These are phyloP conservation scores for Elephantulus edwardii DNA, from an alignment of 2,113 vertebrate species.

Conservation along the genomic window DNA sequence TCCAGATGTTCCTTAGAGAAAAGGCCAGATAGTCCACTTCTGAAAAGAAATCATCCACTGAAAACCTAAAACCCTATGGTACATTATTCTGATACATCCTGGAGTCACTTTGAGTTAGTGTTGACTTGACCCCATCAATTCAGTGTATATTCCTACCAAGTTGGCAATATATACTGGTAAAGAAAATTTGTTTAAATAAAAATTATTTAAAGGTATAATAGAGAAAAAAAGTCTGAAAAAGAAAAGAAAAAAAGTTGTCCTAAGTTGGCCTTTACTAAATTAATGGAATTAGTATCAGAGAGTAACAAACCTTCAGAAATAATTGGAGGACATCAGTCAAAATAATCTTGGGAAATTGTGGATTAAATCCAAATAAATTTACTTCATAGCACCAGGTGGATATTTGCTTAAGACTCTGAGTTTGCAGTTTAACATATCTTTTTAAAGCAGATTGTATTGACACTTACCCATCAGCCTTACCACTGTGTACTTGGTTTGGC, in stretches of 20 bases:
- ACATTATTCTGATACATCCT: neutral
- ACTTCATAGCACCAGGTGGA: slow-evolving; percentile 22
- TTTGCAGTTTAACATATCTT: neutral
- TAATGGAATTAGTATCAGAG: slow-evolving; percentile 46
- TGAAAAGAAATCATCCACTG: too few relatives aligned
- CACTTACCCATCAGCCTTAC: neutral
- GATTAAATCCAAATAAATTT: slow-evolving; percentile 49
- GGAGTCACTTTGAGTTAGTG: neutral
- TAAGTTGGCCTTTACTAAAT: slow-evolving; percentile 49
- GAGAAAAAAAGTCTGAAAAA: neutral
- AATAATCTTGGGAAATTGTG: slow-evolving; percentile 56
- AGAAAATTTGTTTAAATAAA: neutral
- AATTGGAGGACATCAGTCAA: slow-evolving; percentile 54
- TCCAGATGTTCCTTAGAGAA: neutral
- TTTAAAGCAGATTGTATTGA: neutral
- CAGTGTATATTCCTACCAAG: neutral
- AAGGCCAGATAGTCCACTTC: too few relatives aligned
- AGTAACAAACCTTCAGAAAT: slow-evolving; percentile 43
- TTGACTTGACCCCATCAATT: too few relatives aligned
- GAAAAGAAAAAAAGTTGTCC: slow-evolving; percentile 13
- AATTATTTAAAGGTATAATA: neutral
- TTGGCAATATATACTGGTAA: neutral
- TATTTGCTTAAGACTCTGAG: neutral
- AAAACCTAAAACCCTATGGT: neutral
- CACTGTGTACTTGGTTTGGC: neutral